These are phyloP conservation scores for Enteromius afrohamiltoni DNA, from an alignment of 2,797 vertebrate genomes.

Conservation along the genomic window DNA sequence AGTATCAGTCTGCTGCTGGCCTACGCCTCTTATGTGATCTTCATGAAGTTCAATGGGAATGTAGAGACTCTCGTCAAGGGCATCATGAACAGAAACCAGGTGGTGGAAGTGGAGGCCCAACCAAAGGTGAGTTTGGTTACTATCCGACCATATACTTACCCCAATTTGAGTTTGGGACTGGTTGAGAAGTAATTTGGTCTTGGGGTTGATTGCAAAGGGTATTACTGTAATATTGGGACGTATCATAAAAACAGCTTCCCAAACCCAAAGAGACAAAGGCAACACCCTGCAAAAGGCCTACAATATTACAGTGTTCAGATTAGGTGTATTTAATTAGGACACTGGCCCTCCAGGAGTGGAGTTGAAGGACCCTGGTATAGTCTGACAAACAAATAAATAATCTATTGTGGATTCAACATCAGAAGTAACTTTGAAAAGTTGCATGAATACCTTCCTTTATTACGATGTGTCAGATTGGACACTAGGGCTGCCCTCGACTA, in stretches of 20 bases:
- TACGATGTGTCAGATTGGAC: too few relatives aligned
- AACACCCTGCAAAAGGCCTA: not conserved
- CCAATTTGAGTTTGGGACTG: not conserved
- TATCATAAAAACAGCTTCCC: not conserved
- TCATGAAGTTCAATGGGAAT: conserved; percentile 95
- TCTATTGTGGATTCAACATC: too few relatives aligned
- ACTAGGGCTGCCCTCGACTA: too few relatives aligned
- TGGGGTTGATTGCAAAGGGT: not conserved
- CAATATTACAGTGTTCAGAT: too few relatives aligned
- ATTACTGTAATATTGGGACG: not conserved
- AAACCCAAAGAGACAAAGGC: not conserved
- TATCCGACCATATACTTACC: not conserved
- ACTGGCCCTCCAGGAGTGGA: too few relatives aligned
- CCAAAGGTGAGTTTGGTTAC: conserved; percentile 86
- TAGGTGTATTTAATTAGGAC: too few relatives aligned
- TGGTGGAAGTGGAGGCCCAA: conserved; percentile 91
- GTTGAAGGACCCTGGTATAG: too few relatives aligned
- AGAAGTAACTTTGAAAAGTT: too few relatives aligned
- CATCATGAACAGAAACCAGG: conserved; percentile 90
- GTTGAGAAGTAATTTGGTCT: not conserved
- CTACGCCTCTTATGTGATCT: conserved; percentile 90
- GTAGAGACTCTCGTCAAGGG: conserved; percentile 88
- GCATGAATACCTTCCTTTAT: too few relatives aligned
- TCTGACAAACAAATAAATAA: too few relatives aligned
- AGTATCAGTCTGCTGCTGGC: conserved; percentile 85